Evolutionary conservation across 2,797 vertebrate genomes (phyloP), one percentile per base, ranked within the genome.

Genomic region (Oceanodroma leucorhoa): DNA sequence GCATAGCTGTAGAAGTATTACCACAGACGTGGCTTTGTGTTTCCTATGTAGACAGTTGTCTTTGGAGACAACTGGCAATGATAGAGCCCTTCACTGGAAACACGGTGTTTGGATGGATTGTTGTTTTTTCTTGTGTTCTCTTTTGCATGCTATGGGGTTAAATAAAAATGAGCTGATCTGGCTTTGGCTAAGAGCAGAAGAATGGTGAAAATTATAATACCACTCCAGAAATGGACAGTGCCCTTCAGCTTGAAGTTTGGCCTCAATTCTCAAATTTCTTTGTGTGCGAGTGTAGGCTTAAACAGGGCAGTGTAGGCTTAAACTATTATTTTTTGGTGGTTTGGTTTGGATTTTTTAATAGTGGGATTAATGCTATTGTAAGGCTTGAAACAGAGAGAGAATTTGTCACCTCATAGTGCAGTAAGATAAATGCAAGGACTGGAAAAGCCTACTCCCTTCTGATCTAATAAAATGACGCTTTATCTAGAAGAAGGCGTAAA

Each of bases 401-500:
- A 71, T 61, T 70, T 87, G 43, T 61, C 58, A 40, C 34, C 27
- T 66, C 12, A 3, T 10, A 53, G 60, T 43, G 50, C 82, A 86
- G 46, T 53, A 23, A 79, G 53, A 43, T 24, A 66, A 87, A 69
- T 69, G 48, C 51, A 64, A 24, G n/a, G 57, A 22, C 83, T 73
- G 41, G 75, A 83, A 93, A 50, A 84, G 40, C 73, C 32, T 58
- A 10, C 14, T 81, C 43, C 43, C 23, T 83, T 83, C 66, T 78
- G 87, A 69, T 58, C 62, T 87, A 75, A 94, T 77, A 58, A 94
- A 94, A 50, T 30, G 34, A 70, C 48, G 29, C 36, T 91, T 60
- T 91, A 75, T 79, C 66, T 90, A 61, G 61, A 91, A 87, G 79
- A 83, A 89, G 90, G 71, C 64, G 27, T 89, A 94, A 88, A 94